Evolutionary conservation across 2,888 invertebrate genomes (phyloP), one percentile per base, ranked within the genome.

Genomic region (Temnothorax rugatulus): DNA sequence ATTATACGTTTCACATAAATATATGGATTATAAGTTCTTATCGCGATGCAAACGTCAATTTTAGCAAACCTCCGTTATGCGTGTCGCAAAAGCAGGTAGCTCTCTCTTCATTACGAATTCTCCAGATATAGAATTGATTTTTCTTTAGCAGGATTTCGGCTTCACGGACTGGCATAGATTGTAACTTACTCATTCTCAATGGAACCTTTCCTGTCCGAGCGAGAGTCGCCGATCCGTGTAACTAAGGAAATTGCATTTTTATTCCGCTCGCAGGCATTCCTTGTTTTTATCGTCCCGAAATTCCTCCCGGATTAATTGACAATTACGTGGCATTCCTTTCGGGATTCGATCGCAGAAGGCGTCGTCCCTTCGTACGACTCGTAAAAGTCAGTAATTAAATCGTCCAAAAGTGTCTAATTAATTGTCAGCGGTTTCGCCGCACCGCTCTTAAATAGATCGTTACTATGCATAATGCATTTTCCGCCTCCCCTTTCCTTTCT

Each of bases 361-460:
- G 77, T 68, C 29, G 69, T 41, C 25, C 21, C 34, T 81, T 71
- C 69, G 41, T 21, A 61, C 25, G 54, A 13, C 38, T 63, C 63
- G 29, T 84, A 84, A 84, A 81, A 59, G 63, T 68, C 54, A 41
- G 75, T 86, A 85, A 88, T 89, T 83, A 84, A 83, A 86, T 86
- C 82, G 81, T 82, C 76, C 59, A 66, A 76, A 85, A 84, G 83
- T 79, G 79, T 61, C 74, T 66, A 74, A 76, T 83, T 86, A 87
- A 88, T 88, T 73, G 85, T 29, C 52, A 54, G 38, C 52, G 52
- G 50, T 50, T 61, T 63, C 52, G 34, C 21, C 13, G 50, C 29
- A 38, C n/a, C 8, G 68, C 25, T 47, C 50, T 77, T 83, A 83
- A 83, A 64, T 64, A 54, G 84, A 85, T 68, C 61, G 68, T 73